Evolutionary conservation across 2,888 invertebrate species (phyloP).

Genomic region (Machimus rusticus): DNA sequence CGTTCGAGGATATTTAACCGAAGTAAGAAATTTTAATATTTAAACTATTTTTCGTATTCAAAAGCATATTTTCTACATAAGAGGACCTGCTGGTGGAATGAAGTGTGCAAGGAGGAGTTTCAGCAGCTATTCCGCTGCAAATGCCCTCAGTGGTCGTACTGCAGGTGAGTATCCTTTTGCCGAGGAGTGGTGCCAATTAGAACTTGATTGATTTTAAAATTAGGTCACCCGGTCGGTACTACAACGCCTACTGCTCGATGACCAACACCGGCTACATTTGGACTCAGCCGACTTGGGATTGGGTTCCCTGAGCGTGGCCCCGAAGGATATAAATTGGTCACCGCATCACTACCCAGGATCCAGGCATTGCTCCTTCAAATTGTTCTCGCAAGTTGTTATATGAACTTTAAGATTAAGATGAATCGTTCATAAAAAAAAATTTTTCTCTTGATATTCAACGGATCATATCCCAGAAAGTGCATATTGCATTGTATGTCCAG

Average conservation of each 20-base stretch:
- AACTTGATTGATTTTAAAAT: slow-evolving; percentile 30
- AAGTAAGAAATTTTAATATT: slow-evolving; percentile 66
- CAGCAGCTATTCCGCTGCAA: slow-evolving; percentile 86
- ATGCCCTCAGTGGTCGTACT: slow-evolving; percentile 88
- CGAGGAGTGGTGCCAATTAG: neutral
- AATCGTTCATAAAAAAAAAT: slow-evolving; percentile 13
- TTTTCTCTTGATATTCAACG: slow-evolving; percentile 37
- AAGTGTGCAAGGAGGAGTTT: slow-evolving; percentile 91
- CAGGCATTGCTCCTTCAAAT: slow-evolving; percentile 1
- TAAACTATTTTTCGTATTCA: slow-evolving; percentile 2
- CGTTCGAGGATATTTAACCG: slow-evolving; percentile 81
- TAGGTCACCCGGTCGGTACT: slow-evolving; percentile 82
- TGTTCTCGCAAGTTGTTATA: slow-evolving; percentile 3
- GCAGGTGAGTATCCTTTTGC: slow-evolving; percentile 64
- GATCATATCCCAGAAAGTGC: slow-evolving; percentile 17
- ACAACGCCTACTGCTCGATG: slow-evolving; percentile 90
- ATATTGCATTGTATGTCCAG: slow-evolving; percentile 28
- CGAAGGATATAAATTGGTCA: neutral
- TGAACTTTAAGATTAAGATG: slow-evolving; percentile 1
- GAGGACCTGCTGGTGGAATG: slow-evolving; percentile 95
- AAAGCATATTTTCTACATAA: slow-evolving; percentile 56
- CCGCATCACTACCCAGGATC: neutral
- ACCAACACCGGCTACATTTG: slow-evolving; percentile 90
- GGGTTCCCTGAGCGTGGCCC: slow-evolving; percentile 53
- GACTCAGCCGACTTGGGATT: slow-evolving; percentile 74